A percentile compares a stretch with the other conserved stretches of the same genome.
Conservation (phyloP, 1,140 invertebrate genomes). For the Dendrolimus punctatus region DNA sequence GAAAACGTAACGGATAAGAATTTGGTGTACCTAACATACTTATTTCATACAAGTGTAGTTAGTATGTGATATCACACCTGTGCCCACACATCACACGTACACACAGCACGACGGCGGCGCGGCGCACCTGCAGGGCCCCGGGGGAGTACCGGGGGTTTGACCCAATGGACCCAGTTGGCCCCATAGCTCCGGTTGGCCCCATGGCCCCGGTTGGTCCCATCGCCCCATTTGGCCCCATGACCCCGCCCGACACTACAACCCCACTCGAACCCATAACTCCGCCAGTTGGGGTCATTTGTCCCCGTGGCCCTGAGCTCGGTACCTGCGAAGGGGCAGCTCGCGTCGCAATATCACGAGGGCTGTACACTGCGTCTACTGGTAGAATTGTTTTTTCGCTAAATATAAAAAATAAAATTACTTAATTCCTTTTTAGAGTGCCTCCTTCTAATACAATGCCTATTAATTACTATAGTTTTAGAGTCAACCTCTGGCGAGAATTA, state of each 20-base stretch:
- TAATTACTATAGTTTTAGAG: no score
- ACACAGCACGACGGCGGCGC: slow-evolving; percentile 83
- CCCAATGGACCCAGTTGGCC: not conserved
- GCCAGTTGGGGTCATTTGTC: not conserved
- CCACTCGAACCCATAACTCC: no score
- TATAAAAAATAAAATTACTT: not conserved
- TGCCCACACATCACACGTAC: slow-evolving; percentile 75
- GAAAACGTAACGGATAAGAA: no score
- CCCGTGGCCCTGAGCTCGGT: slow-evolving; percentile 2
- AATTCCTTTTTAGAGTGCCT: not conserved
- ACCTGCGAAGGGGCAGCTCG: not conserved
- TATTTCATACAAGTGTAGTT: slow-evolving; percentile 3
- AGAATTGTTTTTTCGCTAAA: slow-evolving; percentile 74
- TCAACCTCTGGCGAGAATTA: no score
- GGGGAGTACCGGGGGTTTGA: slow-evolving; percentile 66
- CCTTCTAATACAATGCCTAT: no score
- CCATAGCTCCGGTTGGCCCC: slow-evolving; percentile 6
- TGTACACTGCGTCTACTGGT: slow-evolving; percentile 74
- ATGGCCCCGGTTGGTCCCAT: not conserved
- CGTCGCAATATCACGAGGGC: slow-evolving; percentile 43
- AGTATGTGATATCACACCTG: slow-evolving; percentile 51
- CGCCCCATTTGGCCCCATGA: slow-evolving; percentile 1
- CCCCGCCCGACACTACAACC: not conserved
- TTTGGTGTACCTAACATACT: no score
- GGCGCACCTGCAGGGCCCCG: slow-evolving; percentile 84